Percentiles rank a stretch among this genome's conserved stretches.
Evolutionary conservation across 2,888 invertebrate species (phyloP).

Genomic region (Emmelina monodactyla): DNA sequence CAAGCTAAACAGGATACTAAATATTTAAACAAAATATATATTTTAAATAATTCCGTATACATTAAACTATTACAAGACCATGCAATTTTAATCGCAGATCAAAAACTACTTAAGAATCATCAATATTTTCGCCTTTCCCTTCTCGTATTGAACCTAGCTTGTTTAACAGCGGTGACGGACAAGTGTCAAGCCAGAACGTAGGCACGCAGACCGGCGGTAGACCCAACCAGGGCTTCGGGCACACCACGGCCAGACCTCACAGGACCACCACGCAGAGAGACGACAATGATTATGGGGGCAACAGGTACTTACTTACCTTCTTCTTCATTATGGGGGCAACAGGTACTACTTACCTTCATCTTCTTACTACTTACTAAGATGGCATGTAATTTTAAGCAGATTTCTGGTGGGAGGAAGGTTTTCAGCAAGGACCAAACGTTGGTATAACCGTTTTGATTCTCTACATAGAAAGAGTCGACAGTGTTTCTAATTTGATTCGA

Average conservation of each 20-base stretch:
- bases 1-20: too few species aligned
- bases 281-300: conserved; percentile 19
- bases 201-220: conserved; percentile 7
- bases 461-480: too few species aligned
- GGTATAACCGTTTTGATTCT: too few species aligned
- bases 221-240: conserved; percentile 12
- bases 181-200: conserved; percentile 15
- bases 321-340: too few species aligned
- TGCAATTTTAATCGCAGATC: not conserved
- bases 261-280: conserved; percentile 7
- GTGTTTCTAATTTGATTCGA: too few species aligned
- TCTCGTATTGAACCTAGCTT: not conserved
- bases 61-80: not conserved
- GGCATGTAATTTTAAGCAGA: too few species aligned
- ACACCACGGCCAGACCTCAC: conserved; percentile 9
- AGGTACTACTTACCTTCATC: too few species aligned
- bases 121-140: not conserved
- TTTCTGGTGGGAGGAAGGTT: too few species aligned
- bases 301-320: conserved; percentile 15
- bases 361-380: too few species aligned
- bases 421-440: too few species aligned
- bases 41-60: not conserved
- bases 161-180: conserved; percentile 2
- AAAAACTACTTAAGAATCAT: too few species aligned
- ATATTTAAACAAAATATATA: too few species aligned